Evolutionary conservation across 1,140 invertebrate species (phyloP), one percentile per base, ranked within the genome.

Genomic region (Muscidifurax raptorellus): DNA sequence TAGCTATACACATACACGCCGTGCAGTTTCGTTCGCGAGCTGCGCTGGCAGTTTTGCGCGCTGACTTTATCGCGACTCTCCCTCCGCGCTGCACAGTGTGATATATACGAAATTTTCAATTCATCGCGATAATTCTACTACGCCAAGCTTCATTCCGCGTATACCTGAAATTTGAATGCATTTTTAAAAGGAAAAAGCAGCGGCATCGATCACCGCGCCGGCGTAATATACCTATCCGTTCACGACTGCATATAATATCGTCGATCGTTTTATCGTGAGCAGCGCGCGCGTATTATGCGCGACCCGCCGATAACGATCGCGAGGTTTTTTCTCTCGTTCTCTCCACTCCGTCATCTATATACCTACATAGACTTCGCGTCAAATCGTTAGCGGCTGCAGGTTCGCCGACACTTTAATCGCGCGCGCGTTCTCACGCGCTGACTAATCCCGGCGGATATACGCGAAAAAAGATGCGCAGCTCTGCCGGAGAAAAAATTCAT

Each of bases 401-500:
- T 80, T 80, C 78, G 69, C 32, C 36, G 64, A 80, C 78, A 80
- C 78, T 69, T 80, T 80, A 80, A 80, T 80, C 28, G 78, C 78
- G 32, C 22, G 36, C 78, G 32, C 22, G 36, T 64, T 80, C 78
- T 69, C 52, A n/a, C 67, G 59, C 59, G 18, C 27, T 80, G 30
- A 69, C 78, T 80, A 66, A 67, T 40, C 25, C 78, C 18, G n/a
- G 22, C 2, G 32, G 2, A 5, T 2, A 22, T 12, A 22, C 3
- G 28, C 76, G 44, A 67, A 69, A 32, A 67, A 27, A 80, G 10
- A 59, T 15, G 77, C 18, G 77, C 59, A 44, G 13, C n/a, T n/a
- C n/a, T 0, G 47, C 47, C 15, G 25, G 22, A 10, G 74, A 76
- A 36, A 25, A 15, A 32, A 80, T 67, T 80, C 64, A 28, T 80